A percentile compares a stretch with the other conserved stretches of the same genome.
Conservation (phyloP, 2,888 invertebrate species). For the Neria commutata region DNA sequence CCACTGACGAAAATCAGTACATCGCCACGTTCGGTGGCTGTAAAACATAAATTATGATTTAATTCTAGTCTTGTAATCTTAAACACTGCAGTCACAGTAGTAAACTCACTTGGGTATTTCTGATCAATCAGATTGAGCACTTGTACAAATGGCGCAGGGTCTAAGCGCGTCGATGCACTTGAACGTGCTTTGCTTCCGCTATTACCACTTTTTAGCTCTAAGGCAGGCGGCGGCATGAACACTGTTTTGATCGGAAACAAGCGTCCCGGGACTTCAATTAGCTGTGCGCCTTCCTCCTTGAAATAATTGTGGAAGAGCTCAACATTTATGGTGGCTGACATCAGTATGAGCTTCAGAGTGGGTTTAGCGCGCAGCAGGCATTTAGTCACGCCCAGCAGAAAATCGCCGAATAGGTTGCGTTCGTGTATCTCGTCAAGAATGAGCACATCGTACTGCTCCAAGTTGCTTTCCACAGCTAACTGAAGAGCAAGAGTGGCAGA, state of each 20-base stretch:
- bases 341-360: constrained; percentile 88
- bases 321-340: constrained; percentile 99
- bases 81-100: constrained; percentile 1
- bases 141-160: constrained; percentile 91
- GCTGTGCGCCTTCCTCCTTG: constrained; percentile 75
- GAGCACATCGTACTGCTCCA: constrained; percentile 87
- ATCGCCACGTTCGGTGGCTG: constrained; percentile 87
- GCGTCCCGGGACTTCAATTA: constrained; percentile 93
- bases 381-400: constrained; percentile 91
- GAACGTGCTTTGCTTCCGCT: constrained; percentile 52
- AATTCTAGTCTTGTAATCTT: constrained; percentile 8
- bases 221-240: constrained; percentile 73
- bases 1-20: constrained; percentile 94
- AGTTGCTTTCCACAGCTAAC: constrained; percentile 79
- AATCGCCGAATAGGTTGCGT: constrained; percentile 92
- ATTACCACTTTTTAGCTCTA: constrained; percentile 64
- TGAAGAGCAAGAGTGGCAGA: too few species aligned
- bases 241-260: constrained; percentile 90
- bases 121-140: constrained; percentile 91
- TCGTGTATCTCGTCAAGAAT: constrained; percentile 98
- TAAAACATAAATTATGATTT: constrained; percentile 7
- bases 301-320: constrained; percentile 93
- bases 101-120: constrained; percentile 72
- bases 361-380: constrained; percentile 81
- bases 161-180: constrained; percentile 74